Conservation (phyloP, 1,140 invertebrate genomes). For the Listronotus bonariensis region DNA sequence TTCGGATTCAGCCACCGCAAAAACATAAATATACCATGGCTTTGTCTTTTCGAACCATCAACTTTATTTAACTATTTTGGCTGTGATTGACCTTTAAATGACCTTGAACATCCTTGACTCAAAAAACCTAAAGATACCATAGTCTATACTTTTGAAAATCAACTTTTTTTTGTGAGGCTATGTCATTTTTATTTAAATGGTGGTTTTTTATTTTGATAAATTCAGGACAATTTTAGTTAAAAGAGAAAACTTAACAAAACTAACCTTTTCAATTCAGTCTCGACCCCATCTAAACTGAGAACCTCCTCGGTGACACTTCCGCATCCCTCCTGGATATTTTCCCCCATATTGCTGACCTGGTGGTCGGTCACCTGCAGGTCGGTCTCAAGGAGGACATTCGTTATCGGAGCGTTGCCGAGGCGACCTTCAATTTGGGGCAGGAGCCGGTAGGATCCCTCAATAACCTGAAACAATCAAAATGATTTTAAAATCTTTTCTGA, state of each 20-base stretch:
- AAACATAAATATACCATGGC: too few species aligned
- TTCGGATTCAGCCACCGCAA: too few species aligned
- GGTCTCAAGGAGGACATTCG: slow-evolving; percentile 22
- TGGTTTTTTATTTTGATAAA: too few species aligned
- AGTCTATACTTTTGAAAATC: too few species aligned
- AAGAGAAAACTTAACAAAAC: neutral
- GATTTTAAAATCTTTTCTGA: neutral
- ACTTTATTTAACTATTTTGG: too few species aligned
- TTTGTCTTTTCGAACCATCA: too few species aligned
- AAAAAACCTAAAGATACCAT: too few species aligned
- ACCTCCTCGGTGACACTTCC: slow-evolving; percentile 53
- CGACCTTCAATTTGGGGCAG: slow-evolving; percentile 60
- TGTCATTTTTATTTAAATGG: too few species aligned
- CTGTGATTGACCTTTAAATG: too few species aligned
- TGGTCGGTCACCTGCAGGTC: slow-evolving; percentile 29
- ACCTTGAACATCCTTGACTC: too few species aligned
- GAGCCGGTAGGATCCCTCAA: slow-evolving; percentile 60
- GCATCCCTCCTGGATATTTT: slow-evolving; percentile 36
- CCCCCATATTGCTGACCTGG: slow-evolving; percentile 36
- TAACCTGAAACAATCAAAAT: slow-evolving; percentile 50
- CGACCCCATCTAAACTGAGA: slow-evolving; percentile 50
- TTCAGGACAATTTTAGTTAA: too few species aligned
- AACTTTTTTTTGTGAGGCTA: too few species aligned
- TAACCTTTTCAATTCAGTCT: slow-evolving; percentile 43
- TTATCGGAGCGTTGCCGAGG: slow-evolving; percentile 47